Evolutionary conservation across 1,140 invertebrate genomes (phyloP).

Genomic region (Vanessa tameamea): DNA sequence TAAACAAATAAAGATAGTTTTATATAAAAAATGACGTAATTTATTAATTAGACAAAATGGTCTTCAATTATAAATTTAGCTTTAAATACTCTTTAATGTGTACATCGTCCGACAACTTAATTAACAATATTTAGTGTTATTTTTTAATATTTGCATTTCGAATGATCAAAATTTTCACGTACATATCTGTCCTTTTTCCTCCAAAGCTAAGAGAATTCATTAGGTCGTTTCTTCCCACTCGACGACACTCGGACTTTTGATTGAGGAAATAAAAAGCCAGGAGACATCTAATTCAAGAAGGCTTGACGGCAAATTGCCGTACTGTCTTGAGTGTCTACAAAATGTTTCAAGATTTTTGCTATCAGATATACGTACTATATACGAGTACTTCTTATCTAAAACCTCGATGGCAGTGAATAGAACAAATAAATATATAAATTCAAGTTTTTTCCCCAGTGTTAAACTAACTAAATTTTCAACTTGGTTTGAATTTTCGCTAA

Average conservation of each 20-base stretch:
- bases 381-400: neutral
- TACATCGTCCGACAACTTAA: no score
- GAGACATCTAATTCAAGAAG: constrained; percentile 66
- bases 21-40: no score
- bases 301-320: constrained; percentile 58
- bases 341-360: neutral
- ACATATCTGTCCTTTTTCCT: constrained; percentile 19
- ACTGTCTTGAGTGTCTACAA: constrained; percentile 6
- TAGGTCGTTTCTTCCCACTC: constrained; percentile 67
- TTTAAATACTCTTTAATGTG: no score
- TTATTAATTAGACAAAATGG: no score
- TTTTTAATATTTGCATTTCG: neutral
- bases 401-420: no score
- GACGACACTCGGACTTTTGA: constrained; percentile 70
- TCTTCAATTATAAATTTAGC: no score
- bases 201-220: constrained; percentile 65
- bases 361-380: neutral
- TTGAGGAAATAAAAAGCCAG: constrained; percentile 72
- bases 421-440: no score
- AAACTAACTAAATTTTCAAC: no score
- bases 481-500: no score
- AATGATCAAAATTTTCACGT: constrained; percentile 28
- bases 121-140: neutral
- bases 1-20: no score
- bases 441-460: no score